Evolutionary conservation across 2,113 vertebrate species (phyloP).

Genomic region (Actinemys pallida): DNA sequence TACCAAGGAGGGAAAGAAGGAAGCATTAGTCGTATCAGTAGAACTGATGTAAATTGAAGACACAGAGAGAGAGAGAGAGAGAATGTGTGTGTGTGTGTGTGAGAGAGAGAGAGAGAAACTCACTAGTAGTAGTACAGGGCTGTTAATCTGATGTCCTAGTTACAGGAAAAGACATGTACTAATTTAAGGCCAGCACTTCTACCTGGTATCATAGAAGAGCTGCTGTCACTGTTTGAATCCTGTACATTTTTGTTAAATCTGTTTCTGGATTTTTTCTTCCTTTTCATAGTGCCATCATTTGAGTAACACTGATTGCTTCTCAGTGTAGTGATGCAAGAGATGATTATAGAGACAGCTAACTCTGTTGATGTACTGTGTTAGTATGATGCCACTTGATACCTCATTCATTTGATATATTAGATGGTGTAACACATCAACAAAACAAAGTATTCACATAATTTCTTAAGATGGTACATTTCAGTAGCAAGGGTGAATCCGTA

Average conservation of each 20-base stretch:
- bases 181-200: neutral
- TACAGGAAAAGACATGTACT: conserved; percentile 1
- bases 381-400: conserved; percentile 57
- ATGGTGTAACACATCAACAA: conserved; percentile 29
- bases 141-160: neutral
- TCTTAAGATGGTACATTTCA: conserved; percentile 32
- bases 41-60: neutral
- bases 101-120: neutral
- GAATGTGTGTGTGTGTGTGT: too few relatives aligned
- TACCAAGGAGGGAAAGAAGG: neutral
- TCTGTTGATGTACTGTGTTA: conserved; percentile 41
- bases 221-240: conserved; percentile 19
- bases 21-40: neutral
- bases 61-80: neutral
- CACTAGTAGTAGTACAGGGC: neutral
- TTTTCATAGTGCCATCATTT: conserved; percentile 39
- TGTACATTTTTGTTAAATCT: conserved; percentile 13
- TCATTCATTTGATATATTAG: conserved; percentile 54
- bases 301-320: conserved; percentile 32
- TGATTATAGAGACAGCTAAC: conserved; percentile 59
- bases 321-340: conserved; percentile 61
- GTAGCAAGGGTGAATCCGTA: conserved; percentile 4
- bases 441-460: conserved; percentile 20
- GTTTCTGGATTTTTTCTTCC: conserved; percentile 28
- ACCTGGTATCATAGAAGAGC: neutral